Base-by-base conservation (phyloP, 2,113 vertebrate genomes). In the Apteryx mantelli region DNA sequence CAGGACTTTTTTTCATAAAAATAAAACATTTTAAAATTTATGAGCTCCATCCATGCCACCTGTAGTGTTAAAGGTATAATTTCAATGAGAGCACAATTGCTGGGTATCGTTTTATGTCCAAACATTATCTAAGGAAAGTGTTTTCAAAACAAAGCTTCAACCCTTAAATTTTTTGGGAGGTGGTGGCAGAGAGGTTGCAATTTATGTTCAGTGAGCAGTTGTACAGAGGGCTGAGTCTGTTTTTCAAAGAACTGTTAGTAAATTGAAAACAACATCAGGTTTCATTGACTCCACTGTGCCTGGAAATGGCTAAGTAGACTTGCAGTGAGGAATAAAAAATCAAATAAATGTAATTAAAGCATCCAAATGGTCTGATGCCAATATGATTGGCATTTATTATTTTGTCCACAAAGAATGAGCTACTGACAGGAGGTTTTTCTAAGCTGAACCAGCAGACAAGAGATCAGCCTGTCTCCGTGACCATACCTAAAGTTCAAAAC, bases 341-440 rank as follows among this genome's bases (percentile, higher is more conserved):
- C 56, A 93, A 96, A 94, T 91, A 71, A 90, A 91, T 88, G 52
- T 75, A 93, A 95, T 95, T 94, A 95, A 94, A 94, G 73, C 22
- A 53, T 94, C 75, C 68, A 86, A 95, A 89, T 75, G 87, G 17
- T 69, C 93, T 83, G 61, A 64, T 79, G 76, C 21, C 74, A 84
- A 61, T 52, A 65, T 87, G 86, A 97, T 75, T 87, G 93, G 32
- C 81, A 66, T 44, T 85, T 91, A 91, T 74, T 93, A 66, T 91
- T 95, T 82, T 9, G 2, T 75, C 38, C 69, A 88, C 46, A 71
- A 56, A 93, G 61, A 86, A 52, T 32, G 63, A 89, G 55, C 25
- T 94, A 76, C 85, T 69, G 50, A 88, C 70, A 94, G 83, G 12
- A 0, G 0, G 42, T 81, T 86, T 56, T n/a, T 73, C 79, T 86